phyloP scores from a whole-genome alignment of 2,113 vertebrate species.

The Gopherus evgoodei region DNA sequence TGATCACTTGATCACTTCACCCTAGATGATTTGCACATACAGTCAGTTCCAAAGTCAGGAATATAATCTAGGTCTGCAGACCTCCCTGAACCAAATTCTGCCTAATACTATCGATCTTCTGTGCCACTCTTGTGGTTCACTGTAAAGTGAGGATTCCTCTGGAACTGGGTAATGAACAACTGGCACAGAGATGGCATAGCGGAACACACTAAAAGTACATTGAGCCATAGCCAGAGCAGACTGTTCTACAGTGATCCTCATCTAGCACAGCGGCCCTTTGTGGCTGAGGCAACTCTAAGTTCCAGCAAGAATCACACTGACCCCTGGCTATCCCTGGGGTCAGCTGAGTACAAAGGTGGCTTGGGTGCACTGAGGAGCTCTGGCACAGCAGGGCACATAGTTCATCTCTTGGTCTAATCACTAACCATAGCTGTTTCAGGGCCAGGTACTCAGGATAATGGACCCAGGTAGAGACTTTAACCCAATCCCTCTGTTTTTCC shows the following conservation, averaged over 20 bases:
- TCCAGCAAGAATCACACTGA: not conserved
- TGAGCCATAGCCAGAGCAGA: not conserved
- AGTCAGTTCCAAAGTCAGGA: not conserved
- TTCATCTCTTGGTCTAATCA: conserved; percentile 12
- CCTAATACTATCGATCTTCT: not conserved
- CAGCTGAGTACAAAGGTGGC: not conserved
- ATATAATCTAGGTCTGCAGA: not conserved
- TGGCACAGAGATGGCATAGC: not conserved
- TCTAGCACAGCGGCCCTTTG: rapidly evolving
- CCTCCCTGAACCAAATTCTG: not conserved
- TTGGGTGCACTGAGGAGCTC: not conserved
- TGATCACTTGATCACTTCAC: not conserved
- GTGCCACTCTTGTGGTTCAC: not conserved
- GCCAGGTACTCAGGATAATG: conserved; percentile 8
- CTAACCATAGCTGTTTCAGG: not conserved
- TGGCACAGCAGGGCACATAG: not conserved
- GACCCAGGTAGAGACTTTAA: not conserved
- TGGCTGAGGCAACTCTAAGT: rapidly evolving
- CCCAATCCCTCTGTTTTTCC: conserved; percentile 13
- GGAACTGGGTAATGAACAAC: not conserved
- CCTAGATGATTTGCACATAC: not conserved
- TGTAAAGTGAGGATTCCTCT: not conserved
- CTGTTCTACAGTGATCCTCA: not conserved
- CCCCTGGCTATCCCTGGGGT: not conserved
- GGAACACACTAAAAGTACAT: no score